phyloP scores from a whole-genome alignment of 2,888 invertebrate species.

The Tachina lurida region DNA sequence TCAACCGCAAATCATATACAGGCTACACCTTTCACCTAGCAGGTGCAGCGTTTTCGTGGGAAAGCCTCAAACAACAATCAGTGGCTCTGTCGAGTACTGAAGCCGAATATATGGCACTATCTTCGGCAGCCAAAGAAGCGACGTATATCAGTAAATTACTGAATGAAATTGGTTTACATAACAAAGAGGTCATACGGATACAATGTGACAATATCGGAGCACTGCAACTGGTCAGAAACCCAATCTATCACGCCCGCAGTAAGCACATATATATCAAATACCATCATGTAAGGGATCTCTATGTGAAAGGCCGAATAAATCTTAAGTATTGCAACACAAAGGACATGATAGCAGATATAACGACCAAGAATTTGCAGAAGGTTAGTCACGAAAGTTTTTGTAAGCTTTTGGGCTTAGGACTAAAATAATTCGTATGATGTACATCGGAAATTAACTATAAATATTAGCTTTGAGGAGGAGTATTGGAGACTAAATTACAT shows the following conservation, averaged over 20 bases:
- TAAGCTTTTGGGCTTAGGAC: neutral
- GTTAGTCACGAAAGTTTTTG: neutral
- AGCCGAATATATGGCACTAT: slow-evolving; percentile 23
- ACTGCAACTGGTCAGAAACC: neutral
- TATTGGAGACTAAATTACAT: too few relatives aligned
- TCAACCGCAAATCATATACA: slow-evolving; percentile 10
- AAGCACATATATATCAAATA: slow-evolving; percentile 1
- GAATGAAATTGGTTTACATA: neutral
- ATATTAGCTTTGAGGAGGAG: too few relatives aligned
- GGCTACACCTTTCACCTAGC: slow-evolving; percentile 23
- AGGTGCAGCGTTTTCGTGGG: slow-evolving; percentile 6
- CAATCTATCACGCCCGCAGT: neutral
- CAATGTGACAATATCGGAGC: neutral
- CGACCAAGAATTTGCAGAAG: neutral
- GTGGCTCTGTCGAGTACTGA: slow-evolving; percentile 13
- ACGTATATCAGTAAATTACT: neutral
- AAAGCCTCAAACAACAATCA: slow-evolving; percentile 3
- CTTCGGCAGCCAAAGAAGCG: slow-evolving; percentile 37
- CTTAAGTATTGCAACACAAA: neutral
- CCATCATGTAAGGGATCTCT: slow-evolving; percentile 5
- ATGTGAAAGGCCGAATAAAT: neutral
- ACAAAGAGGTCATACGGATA: neutral
- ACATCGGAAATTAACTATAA: too few relatives aligned
- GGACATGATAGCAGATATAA: neutral
- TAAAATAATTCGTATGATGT: too few relatives aligned